These are phyloP conservation scores for Morone saxatilis DNA, from an alignment of 2,113 vertebrate genomes.

Conservation along the genomic window DNA sequence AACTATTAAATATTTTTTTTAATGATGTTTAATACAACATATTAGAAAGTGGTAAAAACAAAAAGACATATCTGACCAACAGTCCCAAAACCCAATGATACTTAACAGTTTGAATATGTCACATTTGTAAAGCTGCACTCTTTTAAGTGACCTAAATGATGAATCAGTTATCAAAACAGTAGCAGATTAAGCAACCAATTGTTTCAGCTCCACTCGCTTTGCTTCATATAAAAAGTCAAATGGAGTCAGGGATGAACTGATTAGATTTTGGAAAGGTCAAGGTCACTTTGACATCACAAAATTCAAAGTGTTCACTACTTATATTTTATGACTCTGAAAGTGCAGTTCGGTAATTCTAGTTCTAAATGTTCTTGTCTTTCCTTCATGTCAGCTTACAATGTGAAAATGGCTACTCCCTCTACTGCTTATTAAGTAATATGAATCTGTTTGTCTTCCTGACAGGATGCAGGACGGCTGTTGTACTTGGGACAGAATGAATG, in stretches of 20 bases:
- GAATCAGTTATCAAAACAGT: not conserved
- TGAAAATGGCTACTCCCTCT: not conserved
- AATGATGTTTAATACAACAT: not conserved
- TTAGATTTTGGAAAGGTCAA: too few species aligned
- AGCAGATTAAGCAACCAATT: not conserved
- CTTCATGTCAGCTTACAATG: not conserved
- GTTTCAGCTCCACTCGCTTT: not conserved
- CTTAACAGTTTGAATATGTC: not conserved
- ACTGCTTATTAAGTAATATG: not conserved
- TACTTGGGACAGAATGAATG: slow-evolving; percentile 95
- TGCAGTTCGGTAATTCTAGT: too few species aligned
- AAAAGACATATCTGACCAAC: not conserved
- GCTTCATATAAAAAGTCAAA: not conserved
- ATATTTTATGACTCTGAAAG: too few species aligned
- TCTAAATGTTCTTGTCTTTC: not conserved
- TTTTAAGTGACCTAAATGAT: not conserved
- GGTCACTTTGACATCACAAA: too few species aligned
- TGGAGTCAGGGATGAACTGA: not conserved
- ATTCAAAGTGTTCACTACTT: too few species aligned
- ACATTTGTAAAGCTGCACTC: not conserved
- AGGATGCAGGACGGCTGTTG: slow-evolving; percentile 91
- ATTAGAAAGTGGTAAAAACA: not conserved
- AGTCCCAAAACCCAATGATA: too few species aligned
- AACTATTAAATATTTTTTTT: not conserved
- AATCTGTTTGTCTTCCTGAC: not conserved